These are phyloP conservation scores for Staurois parvus DNA, from an alignment of 2,797 vertebrate genomes.

Conservation along the genomic window DNA sequence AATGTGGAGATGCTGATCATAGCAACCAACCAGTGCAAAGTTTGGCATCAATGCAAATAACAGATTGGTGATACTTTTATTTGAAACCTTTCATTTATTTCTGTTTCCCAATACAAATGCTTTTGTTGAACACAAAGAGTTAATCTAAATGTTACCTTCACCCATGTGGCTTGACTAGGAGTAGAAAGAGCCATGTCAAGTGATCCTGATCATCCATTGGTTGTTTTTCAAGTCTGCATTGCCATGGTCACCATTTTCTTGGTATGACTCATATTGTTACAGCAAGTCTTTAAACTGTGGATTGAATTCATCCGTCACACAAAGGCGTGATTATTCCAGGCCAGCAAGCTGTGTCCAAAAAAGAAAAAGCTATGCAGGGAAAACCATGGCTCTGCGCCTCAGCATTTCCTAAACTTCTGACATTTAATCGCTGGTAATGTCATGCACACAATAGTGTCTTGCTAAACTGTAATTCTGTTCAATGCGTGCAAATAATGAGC, in stretches of 20 bases:
- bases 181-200: background rate
- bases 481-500: slow-evolving; percentile 28
- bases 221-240: slow-evolving; percentile 69
- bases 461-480: slow-evolving; percentile 47
- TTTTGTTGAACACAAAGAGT: background rate
- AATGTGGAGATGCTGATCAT: no score
- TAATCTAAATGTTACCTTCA: background rate
- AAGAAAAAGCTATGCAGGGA: slow-evolving; percentile 60
- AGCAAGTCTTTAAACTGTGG: slow-evolving; percentile 72
- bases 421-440: slow-evolving; percentile 60
- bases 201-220: slow-evolving; percentile 16
- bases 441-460: slow-evolving; percentile 62
- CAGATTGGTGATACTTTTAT: no score
- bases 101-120: no score
- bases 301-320: slow-evolving; percentile 77
- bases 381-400: slow-evolving; percentile 73
- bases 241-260: slow-evolving; percentile 72
- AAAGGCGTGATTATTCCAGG: slow-evolving; percentile 82
- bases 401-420: slow-evolving; percentile 70
- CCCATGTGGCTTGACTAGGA: background rate
- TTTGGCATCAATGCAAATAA: no score
- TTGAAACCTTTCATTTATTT: no score
- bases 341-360: slow-evolving; percentile 63
- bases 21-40: no score
- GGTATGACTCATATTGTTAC: slow-evolving; percentile 72